Base-by-base conservation (phyloP, 2,888 invertebrate species). In the Leptopilina drosophilae region DNA sequence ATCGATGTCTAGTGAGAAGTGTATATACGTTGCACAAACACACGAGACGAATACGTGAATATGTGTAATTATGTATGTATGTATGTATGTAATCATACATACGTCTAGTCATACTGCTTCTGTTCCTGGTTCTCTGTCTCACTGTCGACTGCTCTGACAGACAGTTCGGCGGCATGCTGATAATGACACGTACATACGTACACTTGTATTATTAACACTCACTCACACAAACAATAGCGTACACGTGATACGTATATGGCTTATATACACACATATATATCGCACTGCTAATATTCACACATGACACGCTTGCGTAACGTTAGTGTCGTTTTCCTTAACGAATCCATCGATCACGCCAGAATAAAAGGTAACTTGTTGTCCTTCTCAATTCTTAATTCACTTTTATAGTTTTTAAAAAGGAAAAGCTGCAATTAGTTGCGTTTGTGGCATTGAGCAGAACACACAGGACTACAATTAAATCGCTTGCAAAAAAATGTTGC, bases 141-240 rank as follows among this genome's bases (percentile, higher is more conserved):
- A 66, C 75, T 81, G 77, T 82, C 82, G 77, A 66, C 78, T 59
- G 69, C 15, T 64, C 69, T 80, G 82, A 82, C 79, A 82, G 82
- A 82, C 82, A 82, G 81, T 82, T 82, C 82, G 82, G 82, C 82
- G 81, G 79, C 82, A 79, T 42, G 79, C 77, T 76, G 82, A 81
- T 82, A 79, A 79, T 82, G 81, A 82, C 81, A 79, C 78, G 76
- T 78, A 77, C 80, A 64, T 80, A 56, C 65, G 53, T 78, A 40
- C 33, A 69, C 49, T 66, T n/a, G 77, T 46, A 53, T 66, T 75
- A 76, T 49, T 9, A 46, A 11, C 49, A 49, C 11, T 33, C 11
- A 49, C 11, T 11, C 11, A 49, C 49, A 49, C 49, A 49, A 46
- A 53, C 69, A 56, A 49, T 26, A 20, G 14, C 53, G 15, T 15